Conservation (phyloP, 2,888 invertebrate species). For the Sisyra nigra region DNA sequence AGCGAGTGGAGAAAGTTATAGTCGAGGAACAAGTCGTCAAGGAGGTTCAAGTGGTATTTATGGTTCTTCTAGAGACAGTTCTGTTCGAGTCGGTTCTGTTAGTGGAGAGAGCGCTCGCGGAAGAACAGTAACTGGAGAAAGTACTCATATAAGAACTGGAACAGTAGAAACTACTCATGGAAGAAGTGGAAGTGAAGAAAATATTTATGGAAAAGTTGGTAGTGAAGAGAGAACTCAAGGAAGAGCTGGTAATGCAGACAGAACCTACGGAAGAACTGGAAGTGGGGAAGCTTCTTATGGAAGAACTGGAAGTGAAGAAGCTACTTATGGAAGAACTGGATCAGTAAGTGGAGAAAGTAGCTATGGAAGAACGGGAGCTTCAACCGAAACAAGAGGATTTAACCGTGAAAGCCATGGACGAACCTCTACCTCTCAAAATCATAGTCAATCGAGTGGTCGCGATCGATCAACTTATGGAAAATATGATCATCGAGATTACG, state of each 20-base stretch:
- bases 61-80: neutral
- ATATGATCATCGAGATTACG: conserved; percentile 9
- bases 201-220: neutral
- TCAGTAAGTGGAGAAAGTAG: neutral
- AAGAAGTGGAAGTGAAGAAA: neutral
- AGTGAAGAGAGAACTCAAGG: neutral
- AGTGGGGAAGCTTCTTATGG: neutral
- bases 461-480: conserved; percentile 11
- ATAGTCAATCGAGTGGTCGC: conserved; percentile 10
- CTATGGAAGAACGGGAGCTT: neutral
- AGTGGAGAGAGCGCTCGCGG: neutral
- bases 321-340: neutral
- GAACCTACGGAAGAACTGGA: neutral
- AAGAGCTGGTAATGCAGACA: neutral
- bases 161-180: neutral
- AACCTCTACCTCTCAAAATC: neutral
- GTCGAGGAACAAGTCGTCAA: neutral
- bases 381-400: neutral
- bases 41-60: neutral
- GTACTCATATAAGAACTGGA: neutral
- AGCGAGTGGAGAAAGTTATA: neutral
- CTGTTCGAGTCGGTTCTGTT: neutral
- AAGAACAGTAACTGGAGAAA: neutral
- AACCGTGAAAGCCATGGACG: neutral
- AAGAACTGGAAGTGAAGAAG: neutral